Evolutionary conservation across 2,888 invertebrate genomes (phyloP).

Genomic region (Sisyra nigra): DNA sequence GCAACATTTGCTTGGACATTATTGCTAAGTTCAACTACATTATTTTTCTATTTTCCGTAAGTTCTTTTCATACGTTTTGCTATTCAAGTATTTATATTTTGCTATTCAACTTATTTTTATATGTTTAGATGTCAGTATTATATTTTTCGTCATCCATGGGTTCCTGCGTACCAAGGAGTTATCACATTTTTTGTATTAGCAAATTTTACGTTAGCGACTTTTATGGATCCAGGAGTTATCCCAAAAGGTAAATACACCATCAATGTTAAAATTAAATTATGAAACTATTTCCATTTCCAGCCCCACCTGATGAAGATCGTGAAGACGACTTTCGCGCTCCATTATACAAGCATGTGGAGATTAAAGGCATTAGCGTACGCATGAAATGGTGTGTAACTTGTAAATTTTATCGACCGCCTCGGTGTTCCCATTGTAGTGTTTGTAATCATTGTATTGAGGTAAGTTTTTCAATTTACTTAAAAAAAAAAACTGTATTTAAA

Average conservation of each 20-base stretch:
- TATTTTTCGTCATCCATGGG: conserved; percentile 69
- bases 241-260: conserved; percentile 62
- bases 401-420: conserved; percentile 97
- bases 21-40: conserved; percentile 79
- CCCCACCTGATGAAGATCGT: conserved; percentile 89
- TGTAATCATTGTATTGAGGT: conserved; percentile 98
- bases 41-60: conserved; percentile 97
- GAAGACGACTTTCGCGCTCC: conserved; percentile 96
- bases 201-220: conserved; percentile 97
- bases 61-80: conserved; percentile 32
- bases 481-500: conserved; percentile 6
- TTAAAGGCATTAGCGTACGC: conserved; percentile 94
- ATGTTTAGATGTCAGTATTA: conserved; percentile 73
- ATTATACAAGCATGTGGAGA: conserved; percentile 92
- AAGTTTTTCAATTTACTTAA: conserved; percentile 12
- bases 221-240: conserved; percentile 98
- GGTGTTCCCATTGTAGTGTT: conserved; percentile 98
- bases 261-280: background rate
- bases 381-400: conserved; percentile 99
- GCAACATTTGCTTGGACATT: conserved; percentile 97
- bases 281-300: conserved; percentile 32
- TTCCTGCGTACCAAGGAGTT: conserved; percentile 83
- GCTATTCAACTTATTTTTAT: conserved; percentile 12
- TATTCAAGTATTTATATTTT: background rate
- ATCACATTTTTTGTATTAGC: conserved; percentile 94